Conservation (phyloP, 2,113 vertebrate species). For the Tringa solitaria region DNA sequence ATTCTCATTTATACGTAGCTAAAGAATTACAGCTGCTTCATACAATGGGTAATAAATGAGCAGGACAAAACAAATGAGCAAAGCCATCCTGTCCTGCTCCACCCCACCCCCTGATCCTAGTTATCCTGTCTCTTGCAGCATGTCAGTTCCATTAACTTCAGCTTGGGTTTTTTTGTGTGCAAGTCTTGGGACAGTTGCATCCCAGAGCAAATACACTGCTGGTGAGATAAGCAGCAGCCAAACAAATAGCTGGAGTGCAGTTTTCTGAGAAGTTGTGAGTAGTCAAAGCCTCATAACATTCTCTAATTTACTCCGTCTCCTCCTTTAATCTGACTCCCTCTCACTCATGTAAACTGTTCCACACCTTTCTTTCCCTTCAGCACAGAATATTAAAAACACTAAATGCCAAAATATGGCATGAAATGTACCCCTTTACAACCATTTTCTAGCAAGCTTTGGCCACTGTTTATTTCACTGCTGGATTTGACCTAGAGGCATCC, state of each 20-base stretch:
- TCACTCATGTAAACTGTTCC: background rate
- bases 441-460: background rate
- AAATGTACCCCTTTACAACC: background rate
- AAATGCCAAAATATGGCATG: background rate
- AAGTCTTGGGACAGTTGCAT: background rate
- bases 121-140: conserved; percentile 6
- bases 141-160: conserved; percentile 1
- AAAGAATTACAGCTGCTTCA: conserved; percentile 32
- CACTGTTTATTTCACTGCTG: background rate
- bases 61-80: conserved; percentile 19
- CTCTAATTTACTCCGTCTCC: background rate
- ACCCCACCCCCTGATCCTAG: background rate
- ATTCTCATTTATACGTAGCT: background rate
- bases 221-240: background rate
- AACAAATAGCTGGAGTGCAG: background rate
- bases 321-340: background rate
- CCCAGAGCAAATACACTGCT: background rate
- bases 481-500: background rate
- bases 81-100: background rate
- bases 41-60: conserved; percentile 6
- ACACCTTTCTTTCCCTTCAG: background rate
- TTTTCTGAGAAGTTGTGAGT: background rate
- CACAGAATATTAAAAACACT: background rate
- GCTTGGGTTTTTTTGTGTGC: background rate
- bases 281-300: background rate